These are phyloP conservation scores for Microchrysa polita DNA, from an alignment of 2,888 invertebrate species.

Conservation along the genomic window DNA sequence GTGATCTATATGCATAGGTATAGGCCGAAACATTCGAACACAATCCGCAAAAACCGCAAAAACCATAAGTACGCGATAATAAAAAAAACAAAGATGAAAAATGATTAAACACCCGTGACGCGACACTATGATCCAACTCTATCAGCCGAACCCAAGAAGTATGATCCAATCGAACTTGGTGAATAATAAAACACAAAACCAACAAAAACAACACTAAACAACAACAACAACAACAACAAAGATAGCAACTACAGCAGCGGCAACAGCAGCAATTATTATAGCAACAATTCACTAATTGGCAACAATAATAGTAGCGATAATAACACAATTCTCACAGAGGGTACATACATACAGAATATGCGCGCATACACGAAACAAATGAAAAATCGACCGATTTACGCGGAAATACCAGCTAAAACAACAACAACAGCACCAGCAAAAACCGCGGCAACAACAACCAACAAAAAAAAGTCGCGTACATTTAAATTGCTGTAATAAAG, in stretches of 20 bases:
- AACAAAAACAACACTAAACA: not conserved
- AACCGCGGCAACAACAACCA: too few species aligned
- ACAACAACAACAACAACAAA: too few species aligned
- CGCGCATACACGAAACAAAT: not conserved
- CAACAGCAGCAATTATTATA: too few species aligned
- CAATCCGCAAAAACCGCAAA: not conserved
- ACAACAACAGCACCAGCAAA: too few species aligned
- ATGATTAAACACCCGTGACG: not conserved
- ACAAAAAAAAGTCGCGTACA: too few species aligned
- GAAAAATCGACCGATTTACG: not conserved
- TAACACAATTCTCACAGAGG: not conserved
- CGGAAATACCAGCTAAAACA: not conserved
- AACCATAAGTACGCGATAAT: not conserved
- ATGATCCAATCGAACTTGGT: too few species aligned
- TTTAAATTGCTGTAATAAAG: too few species aligned
- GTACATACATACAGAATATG: not conserved
- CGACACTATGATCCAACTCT: too few species aligned
- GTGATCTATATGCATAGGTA: too few species aligned
- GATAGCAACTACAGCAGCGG: not conserved
- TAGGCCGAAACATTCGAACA: too few species aligned
- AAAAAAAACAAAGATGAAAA: not conserved
- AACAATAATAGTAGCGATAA: constrained; percentile 4
- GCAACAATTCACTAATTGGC: not conserved
- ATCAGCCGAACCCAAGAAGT: too few species aligned
- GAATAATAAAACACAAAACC: not conserved